These are phyloP conservation scores for Bombus pyrosoma DNA, from an alignment of 1,140 invertebrate species.

Conservation along the genomic window DNA sequence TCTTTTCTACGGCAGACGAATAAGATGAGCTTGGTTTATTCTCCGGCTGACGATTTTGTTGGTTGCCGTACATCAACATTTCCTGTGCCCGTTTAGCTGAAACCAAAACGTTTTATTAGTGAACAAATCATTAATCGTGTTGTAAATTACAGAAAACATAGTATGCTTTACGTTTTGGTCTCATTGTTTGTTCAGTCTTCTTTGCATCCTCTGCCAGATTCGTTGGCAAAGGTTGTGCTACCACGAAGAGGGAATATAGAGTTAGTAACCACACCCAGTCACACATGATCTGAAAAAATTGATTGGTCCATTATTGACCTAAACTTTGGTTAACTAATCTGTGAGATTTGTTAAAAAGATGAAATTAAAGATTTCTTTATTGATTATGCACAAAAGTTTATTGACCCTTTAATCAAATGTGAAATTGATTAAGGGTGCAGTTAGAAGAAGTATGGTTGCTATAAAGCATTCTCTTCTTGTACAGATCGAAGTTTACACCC, in stretches of 20 bases:
- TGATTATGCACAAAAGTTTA: neutral
- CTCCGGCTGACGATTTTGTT: conserved; percentile 76
- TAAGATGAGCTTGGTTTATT: conserved; percentile 56
- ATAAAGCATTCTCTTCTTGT: conserved; percentile 6
- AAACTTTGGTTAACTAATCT: neutral
- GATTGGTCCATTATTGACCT: neutral
- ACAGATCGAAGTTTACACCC: conserved; percentile 34
- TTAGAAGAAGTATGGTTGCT: neutral
- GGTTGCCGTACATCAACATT: conserved; percentile 80
- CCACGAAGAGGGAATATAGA: conserved; percentile 59
- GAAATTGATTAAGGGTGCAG: neutral
- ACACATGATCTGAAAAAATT: conserved; percentile 67
- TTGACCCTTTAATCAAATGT: neutral
- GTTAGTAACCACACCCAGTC: conserved; percentile 64
- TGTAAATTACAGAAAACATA: neutral
- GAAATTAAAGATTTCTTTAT: neutral
- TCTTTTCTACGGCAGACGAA: conserved; percentile 70
- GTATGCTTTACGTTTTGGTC: conserved; percentile 70
- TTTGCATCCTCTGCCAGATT: conserved; percentile 65
- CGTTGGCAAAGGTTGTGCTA: conserved; percentile 63
- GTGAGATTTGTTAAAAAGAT: neutral
- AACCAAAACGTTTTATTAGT: conserved; percentile 23
- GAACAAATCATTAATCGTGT: neutral
- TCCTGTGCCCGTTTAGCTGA: conserved; percentile 80
- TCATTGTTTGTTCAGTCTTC: conserved; percentile 66